phyloP scores from a whole-genome alignment of 1,140 invertebrate genomes.

The Hyphantria cunea region DNA sequence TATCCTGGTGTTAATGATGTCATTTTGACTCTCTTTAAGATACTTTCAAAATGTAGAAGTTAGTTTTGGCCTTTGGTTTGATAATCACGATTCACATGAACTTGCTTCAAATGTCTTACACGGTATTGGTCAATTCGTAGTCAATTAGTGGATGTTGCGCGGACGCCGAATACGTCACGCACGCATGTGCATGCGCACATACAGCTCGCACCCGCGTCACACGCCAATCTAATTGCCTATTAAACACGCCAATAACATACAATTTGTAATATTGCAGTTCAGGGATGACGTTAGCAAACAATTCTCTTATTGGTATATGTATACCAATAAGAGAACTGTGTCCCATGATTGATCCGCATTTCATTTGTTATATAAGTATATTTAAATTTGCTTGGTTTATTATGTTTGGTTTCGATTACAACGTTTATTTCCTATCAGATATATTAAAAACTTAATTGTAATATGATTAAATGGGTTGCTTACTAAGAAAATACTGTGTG shows the following conservation, averaged over 20 bases:
- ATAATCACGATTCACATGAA: constrained; percentile 21
- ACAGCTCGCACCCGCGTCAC: constrained; percentile 35
- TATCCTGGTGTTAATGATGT: constrained; percentile 14
- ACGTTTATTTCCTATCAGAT: too few relatives aligned
- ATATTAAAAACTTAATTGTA: too few relatives aligned
- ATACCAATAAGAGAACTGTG: too few relatives aligned
- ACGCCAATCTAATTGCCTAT: constrained; percentile 41
- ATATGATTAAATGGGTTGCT: too few relatives aligned
- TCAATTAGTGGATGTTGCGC: constrained; percentile 26
- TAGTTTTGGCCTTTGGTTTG: too few relatives aligned
- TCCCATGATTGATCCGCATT: too few relatives aligned
- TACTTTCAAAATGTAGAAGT: too few relatives aligned
- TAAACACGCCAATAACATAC: constrained; percentile 26
- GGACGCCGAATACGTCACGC: constrained; percentile 19
- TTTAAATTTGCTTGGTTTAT: too few relatives aligned
- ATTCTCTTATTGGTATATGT: not conserved
- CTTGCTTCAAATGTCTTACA: constrained; percentile 20
- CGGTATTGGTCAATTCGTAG: constrained; percentile 23
- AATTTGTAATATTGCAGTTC: constrained; percentile 19
- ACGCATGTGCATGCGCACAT: constrained; percentile 34
- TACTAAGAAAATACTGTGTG: too few relatives aligned
- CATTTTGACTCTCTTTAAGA: too few relatives aligned
- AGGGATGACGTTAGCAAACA: constrained; percentile 14
- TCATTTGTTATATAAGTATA: too few relatives aligned
- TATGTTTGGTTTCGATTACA: too few relatives aligned